Evolutionary conservation across 2,888 invertebrate genomes (phyloP), one percentile per base, ranked within the genome.

Genomic region (Stegana nigrithorax): DNA sequence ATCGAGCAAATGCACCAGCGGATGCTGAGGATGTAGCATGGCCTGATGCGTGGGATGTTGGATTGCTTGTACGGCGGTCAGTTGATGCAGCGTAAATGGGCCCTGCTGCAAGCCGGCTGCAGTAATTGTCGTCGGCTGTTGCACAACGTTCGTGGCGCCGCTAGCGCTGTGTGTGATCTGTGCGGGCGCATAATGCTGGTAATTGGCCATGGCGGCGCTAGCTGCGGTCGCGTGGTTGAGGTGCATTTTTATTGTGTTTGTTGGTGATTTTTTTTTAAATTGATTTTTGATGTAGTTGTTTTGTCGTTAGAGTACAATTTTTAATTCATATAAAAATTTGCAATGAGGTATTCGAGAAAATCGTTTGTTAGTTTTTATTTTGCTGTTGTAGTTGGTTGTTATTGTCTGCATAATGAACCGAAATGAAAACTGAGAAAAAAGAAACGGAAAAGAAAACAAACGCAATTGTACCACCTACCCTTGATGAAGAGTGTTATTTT

Each of bases 21-120:
- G 82, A 66, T 82, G 82, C 65, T 82, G 82, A 61, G 81, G 83
- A 72, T 82, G 82, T 62, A 82, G 65, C 81, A 82, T 82, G 12
- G 82, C 83, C 66, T 82, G 82, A 63, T 82, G 82, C 63, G 83
- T 83, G 66, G 82, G 82, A 73, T 82, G 82, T 63, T 82, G 82
- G 60, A 82, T 82, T 63, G 82, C 82, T 73, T 82, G 82, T 60
- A 82, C 82, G 12, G 82, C 82, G 42, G 82, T 82, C 62, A 82
- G 64, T 67, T 82, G 82, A 60, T 82, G 82, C 55, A 82, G 63
- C 36, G 82, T 79, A 64, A 82, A 82, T 7, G 81, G 82, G 23
- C 77, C 75, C 63, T 81, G 81, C 64, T 81, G 81, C 57, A 81
- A 67, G 47, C 81, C 75, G 47, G 81, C 81, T n/a, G n/a, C n/a